Evolutionary conservation across 2,888 invertebrate species (phyloP).

Genomic region (Buathra laborator): DNA sequence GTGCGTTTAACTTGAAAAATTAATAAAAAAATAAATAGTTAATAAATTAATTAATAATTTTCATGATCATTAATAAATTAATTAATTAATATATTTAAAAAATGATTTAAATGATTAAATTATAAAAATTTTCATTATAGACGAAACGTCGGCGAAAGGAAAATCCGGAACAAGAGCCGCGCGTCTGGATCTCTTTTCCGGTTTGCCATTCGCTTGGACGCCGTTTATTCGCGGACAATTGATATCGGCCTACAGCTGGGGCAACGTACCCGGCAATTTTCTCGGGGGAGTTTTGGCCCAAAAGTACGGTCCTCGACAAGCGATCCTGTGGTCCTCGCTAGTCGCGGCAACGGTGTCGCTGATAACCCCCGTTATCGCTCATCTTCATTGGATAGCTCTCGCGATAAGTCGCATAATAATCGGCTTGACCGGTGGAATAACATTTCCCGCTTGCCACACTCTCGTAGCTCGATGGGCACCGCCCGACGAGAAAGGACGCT

Average conservation of each 20-base stretch:
- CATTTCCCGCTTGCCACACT: constrained; percentile 89
- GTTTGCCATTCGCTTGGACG: constrained; percentile 76
- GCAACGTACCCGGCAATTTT: constrained; percentile 81
- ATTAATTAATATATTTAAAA: not conserved
- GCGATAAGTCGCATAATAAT: constrained; percentile 75
- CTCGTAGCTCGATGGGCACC: constrained; percentile 91
- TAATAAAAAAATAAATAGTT: not conserved
- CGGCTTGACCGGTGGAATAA: constrained; percentile 86
- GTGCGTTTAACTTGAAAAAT: constrained; percentile 11
- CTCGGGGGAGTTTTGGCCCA: constrained; percentile 79
- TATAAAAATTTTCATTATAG: constrained; percentile 5
- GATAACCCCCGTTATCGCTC: constrained; percentile 77
- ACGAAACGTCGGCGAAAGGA: not conserved
- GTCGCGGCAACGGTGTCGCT: constrained; percentile 74
- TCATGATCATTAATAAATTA: too few relatives aligned
- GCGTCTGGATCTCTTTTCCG: constrained; percentile 68
- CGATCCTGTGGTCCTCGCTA: constrained; percentile 79
- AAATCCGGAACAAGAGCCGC: not conserved
- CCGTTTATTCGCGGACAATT: constrained; percentile 78
- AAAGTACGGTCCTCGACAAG: constrained; percentile 76
- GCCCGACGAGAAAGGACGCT: constrained; percentile 91
- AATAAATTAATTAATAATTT: not conserved
- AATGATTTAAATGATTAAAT: not conserved
- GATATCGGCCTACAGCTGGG: constrained; percentile 79
- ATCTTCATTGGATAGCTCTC: constrained; percentile 77